Evolutionary conservation across 2,888 invertebrate genomes (phyloP), one percentile per base, ranked within the genome.

Genomic region (Heliconius hortense): DNA sequence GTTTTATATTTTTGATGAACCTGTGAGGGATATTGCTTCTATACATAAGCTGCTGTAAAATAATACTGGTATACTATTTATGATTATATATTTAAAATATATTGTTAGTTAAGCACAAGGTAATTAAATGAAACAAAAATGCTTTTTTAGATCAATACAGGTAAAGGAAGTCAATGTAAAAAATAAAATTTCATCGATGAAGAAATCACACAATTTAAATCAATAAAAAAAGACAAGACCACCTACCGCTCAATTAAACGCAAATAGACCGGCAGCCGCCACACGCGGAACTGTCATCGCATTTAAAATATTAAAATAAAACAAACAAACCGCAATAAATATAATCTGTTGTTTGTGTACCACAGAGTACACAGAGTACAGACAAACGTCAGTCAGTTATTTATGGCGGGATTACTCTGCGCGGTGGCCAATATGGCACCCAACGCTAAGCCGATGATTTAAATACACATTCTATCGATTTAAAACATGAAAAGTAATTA

Each of bases 371-470:
- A 56, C 56, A 21, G 56, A 56, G 56, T 10, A 66, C 66, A 89
- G 87, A 88, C 85, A 88, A 88, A 85, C 85, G 88, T 85, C 84
- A 85, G 84, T 85, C 85, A 83, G 87, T 89, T 87, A 91, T 91
- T 91, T 90, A 91, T 90, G 85, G 88, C 82, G 80, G 90, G 90
- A 88, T 91, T 91, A 90, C 77, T 83, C 82, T 84, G 85, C 85
- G 84, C 84, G 82, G 80, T 80, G 83, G 84, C 88, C 89, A 89
- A 89, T 89, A 90, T 87, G 87, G 89, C 89, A 79, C 83, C 85
- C 82, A 81, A 81, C 81, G 80, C 86, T 91, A 89, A 91, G 87
- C 88, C 88, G 86, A 87, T 91, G 90, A 91, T 91, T 91, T 90
- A 91, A 90, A 88, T 83, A 82, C 85, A 88, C 86, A 87, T 85